These are phyloP conservation scores for Trichomycterus rosablanca DNA, from an alignment of 2,113 vertebrate species.

Conservation along the genomic window DNA sequence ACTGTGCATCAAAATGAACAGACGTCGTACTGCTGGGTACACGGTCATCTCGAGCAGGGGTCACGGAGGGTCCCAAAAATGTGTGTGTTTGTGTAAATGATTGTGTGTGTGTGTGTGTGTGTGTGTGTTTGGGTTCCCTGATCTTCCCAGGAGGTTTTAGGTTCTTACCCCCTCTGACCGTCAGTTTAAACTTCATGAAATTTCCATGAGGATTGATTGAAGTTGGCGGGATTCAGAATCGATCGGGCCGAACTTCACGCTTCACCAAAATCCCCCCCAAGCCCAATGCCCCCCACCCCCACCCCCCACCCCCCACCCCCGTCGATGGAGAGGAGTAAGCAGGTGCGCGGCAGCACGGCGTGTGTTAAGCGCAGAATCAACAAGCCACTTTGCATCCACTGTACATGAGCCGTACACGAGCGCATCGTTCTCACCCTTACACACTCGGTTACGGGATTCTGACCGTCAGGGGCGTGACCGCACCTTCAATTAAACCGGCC, in stretches of 20 bases:
- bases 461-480: constrained; percentile 50
- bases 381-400: constrained; percentile 42
- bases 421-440: too few species aligned
- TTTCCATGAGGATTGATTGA: constrained; percentile 69
- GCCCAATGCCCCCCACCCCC: too few species aligned
- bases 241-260: constrained; percentile 49
- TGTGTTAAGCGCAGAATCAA: constrained; percentile 48
- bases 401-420: too few species aligned
- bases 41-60: too few species aligned
- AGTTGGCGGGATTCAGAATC: constrained; percentile 44
- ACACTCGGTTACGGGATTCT: too few species aligned
- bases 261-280: too few species aligned
- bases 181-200: constrained; percentile 73
- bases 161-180: constrained; percentile 46
- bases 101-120: constrained; percentile 39
- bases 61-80: too few species aligned
- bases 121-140: constrained; percentile 32
- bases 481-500: constrained; percentile 41
- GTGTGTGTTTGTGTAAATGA: constrained; percentile 38
- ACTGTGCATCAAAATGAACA: too few species aligned
- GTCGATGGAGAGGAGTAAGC: too few species aligned
- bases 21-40: too few species aligned
- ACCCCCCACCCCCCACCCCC: too few species aligned
- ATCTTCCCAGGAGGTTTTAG: constrained; percentile 47
- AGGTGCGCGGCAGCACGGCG: too few species aligned